Conservation (phyloP, 2,113 vertebrate species). For the Halcyon malimbica region DNA sequence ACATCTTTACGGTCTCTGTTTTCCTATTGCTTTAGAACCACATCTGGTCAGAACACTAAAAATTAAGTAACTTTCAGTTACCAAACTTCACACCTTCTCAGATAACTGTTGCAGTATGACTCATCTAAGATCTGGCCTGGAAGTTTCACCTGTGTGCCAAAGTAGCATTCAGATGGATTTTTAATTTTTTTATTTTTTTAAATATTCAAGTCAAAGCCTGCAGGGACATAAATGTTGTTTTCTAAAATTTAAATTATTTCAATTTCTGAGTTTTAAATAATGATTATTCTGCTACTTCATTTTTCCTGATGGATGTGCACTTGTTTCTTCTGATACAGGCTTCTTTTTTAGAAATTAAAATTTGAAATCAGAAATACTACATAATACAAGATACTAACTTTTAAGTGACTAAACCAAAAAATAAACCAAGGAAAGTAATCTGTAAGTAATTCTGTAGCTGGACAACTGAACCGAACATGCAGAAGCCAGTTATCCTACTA, state of each 20-base stretch:
- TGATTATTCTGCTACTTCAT: not conserved
- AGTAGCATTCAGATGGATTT: not conserved
- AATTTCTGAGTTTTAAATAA: not conserved
- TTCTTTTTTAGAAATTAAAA: not conserved
- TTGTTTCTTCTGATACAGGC: not conserved
- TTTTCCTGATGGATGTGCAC: rapidly evolving
- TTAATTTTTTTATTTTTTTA: not conserved
- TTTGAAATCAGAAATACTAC: not conserved
- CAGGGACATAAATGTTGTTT: not conserved
- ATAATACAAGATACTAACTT: not conserved
- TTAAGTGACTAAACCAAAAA: not conserved
- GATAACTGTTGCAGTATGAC: not conserved
- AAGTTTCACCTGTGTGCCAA: rapidly evolving
- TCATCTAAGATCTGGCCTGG: not conserved
- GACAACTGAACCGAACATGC: not conserved
- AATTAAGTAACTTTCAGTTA: not conserved
- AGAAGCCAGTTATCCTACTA: not conserved
- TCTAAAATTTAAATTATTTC: not conserved
- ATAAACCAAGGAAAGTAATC: not conserved
- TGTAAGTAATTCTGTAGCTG: not conserved
- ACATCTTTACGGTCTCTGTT: not conserved
- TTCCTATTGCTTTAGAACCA: not conserved
- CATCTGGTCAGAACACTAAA: not conserved
- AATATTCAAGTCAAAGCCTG: not conserved
- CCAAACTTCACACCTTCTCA: not conserved